Evolutionary conservation across 1,140 invertebrate genomes (phyloP), one percentile per base, ranked within the genome.

Genomic region (Brachionus koreanus): DNA sequence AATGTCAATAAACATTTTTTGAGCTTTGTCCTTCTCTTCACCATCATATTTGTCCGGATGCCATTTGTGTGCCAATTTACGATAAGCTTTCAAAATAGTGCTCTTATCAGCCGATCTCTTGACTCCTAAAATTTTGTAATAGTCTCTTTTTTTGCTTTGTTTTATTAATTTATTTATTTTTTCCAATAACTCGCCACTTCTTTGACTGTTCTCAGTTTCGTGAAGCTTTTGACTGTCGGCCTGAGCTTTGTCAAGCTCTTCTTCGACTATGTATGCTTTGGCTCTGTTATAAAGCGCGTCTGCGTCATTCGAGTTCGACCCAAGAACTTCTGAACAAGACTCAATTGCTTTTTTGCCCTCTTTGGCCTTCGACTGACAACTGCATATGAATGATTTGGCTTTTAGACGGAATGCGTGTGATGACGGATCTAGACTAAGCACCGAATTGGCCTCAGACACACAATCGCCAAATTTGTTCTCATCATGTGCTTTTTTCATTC

Each of bases 1-100:
- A 85, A 99, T 96, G 87, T 99, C 97, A 83, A 99, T 98, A 86
- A 99, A 99, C 88, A 94, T 98, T 87, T 97, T 97, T 87, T 99
- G 94, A 0, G 98, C 97, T 37, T 92, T 90, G 87, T 97, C 95
- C 89, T 99, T 99, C 84, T 95, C 94, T 74, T 95, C 93, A 5
- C 92, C 93, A 84, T 93, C 92, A 87, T 93, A 98, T 99, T 97
- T 86, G 95, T 99, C 98, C 23, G 98, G 98, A 92, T 99, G 98
- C 57, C 97, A 88, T 88, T 98, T 94, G 89, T 97, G 98, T 0
- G 97, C 97, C 87, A 96, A 87, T 85, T 92, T 93, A 85, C 97
- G 91, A 87, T 98, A 99, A 3, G 96, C 96, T 90, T 98, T 98
- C 88, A 99, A 99, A 49, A 99, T 95, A 88, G 97, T 93, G 90